Percentiles rank a stretch among this genome's conserved stretches.
Conservation (phyloP, 2,888 invertebrate genomes). For the Diarsia dahlii region DNA sequence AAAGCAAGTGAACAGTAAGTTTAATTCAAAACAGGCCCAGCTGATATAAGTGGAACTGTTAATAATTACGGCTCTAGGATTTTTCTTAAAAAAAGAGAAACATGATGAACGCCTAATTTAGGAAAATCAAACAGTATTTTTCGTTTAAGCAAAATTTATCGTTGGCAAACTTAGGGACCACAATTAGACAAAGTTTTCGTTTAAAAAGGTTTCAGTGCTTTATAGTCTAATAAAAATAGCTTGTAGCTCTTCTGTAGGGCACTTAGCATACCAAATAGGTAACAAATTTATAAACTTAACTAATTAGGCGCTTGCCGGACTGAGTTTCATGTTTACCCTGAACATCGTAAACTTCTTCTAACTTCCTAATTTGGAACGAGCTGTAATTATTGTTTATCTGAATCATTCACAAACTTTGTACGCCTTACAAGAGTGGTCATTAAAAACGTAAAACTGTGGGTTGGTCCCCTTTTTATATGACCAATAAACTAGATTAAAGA, state of each 20-base stretch:
- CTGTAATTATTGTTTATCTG: conserved; percentile 82
- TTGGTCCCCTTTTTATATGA: conserved; percentile 44
- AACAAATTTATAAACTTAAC: conserved; percentile 88
- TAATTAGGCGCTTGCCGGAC: conserved; percentile 84
- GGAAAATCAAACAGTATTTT: conserved; percentile 16
- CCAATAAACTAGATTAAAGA: conserved; percentile 61
- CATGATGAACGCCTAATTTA: background rate
- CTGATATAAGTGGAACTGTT: too few relatives aligned
- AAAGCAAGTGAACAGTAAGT: background rate
- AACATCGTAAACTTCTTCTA: conserved; percentile 81
- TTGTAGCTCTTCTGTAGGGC: conserved; percentile 74
- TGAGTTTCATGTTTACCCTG: conserved; percentile 85
- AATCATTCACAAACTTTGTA: conserved; percentile 75
- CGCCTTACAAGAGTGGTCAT: conserved; percentile 69
- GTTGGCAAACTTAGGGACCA: conserved; percentile 29
- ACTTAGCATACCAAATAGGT: conserved; percentile 89
- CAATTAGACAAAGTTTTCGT: conserved; percentile 48
- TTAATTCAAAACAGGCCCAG: background rate
- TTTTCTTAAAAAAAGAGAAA: background rate
- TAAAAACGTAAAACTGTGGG: conserved; percentile 69
- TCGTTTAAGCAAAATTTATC: conserved; percentile 25
- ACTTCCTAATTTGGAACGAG: conserved; percentile 83
- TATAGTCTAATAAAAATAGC: conserved; percentile 72
- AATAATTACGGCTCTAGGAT: too few relatives aligned
- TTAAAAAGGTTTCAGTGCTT: conserved; percentile 63